Conservation (phyloP, 2,888 invertebrate species). For the Tinea pellionella region DNA sequence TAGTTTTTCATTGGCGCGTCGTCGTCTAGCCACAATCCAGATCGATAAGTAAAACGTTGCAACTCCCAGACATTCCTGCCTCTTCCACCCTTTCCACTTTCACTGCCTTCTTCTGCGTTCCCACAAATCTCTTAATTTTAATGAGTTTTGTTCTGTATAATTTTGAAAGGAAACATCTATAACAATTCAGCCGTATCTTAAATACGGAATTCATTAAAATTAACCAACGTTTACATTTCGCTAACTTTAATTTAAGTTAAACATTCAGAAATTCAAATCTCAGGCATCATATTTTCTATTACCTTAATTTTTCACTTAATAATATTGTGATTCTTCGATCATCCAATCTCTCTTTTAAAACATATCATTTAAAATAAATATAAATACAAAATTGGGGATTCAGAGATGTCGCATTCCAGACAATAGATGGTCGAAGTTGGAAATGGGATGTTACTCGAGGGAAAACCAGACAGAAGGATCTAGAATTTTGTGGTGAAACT, state of each 20-base stretch:
- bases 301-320: no score
- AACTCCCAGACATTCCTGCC: slow-evolving; percentile 6
- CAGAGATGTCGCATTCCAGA: background rate
- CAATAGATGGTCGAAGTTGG: background rate
- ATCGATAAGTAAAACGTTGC: slow-evolving; percentile 44
- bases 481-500: background rate
- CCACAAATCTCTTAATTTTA: slow-evolving; percentile 7
- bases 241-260: background rate
- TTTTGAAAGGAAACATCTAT: slow-evolving; percentile 1
- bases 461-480: background rate
- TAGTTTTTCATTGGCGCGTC: slow-evolving; percentile 55
- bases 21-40: slow-evolving; percentile 42
- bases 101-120: background rate
- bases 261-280: no score
- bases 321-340: no score
- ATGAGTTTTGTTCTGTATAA: slow-evolving; percentile 7
- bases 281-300: no score
- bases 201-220: background rate
- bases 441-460: background rate
- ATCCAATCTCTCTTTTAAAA: no score
- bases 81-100: background rate
- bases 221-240: background rate
- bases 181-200: background rate
- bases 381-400: background rate
- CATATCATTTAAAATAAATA: no score